These are phyloP conservation scores for Cydia splendana DNA, from an alignment of 1,140 invertebrate species.

Conservation along the genomic window DNA sequence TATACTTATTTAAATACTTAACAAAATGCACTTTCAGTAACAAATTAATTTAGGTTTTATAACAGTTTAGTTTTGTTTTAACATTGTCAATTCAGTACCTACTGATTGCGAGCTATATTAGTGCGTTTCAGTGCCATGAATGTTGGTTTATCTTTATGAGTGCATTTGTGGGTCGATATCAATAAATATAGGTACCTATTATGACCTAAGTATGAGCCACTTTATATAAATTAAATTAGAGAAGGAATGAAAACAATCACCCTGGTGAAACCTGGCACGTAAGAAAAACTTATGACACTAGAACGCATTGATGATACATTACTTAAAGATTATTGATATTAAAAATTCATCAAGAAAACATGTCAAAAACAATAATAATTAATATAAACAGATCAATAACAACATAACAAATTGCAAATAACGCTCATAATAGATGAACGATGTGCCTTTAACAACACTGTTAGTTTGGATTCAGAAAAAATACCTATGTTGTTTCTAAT, in stretches of 20 bases:
- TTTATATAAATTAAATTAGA: not conserved
- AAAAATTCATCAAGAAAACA: not conserved
- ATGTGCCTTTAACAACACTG: too few relatives aligned
- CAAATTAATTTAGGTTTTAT: not conserved
- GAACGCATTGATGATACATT: not conserved
- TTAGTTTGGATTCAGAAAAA: too few relatives aligned
- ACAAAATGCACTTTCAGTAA: slow-evolving; percentile 15
- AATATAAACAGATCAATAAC: not conserved
- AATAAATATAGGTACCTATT: too few relatives aligned
- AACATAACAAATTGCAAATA: too few relatives aligned
- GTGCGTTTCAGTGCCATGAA: not conserved
- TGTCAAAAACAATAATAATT: not conserved
- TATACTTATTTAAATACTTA: slow-evolving; percentile 20
- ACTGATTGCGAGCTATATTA: not conserved
- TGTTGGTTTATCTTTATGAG: not conserved
- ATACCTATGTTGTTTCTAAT: too few relatives aligned
- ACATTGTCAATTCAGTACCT: not conserved
- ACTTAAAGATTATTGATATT: not conserved
- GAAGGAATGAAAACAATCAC: not conserved
- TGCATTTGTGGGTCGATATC: too few relatives aligned
- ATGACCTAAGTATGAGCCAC: not conserved
- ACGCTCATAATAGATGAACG: too few relatives aligned
- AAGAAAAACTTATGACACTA: not conserved
- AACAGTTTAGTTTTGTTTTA: not conserved
- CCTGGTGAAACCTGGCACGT: not conserved